phyloP scores from a whole-genome alignment of 2,888 invertebrate genomes.

The Ornithoptera alexandrae region DNA sequence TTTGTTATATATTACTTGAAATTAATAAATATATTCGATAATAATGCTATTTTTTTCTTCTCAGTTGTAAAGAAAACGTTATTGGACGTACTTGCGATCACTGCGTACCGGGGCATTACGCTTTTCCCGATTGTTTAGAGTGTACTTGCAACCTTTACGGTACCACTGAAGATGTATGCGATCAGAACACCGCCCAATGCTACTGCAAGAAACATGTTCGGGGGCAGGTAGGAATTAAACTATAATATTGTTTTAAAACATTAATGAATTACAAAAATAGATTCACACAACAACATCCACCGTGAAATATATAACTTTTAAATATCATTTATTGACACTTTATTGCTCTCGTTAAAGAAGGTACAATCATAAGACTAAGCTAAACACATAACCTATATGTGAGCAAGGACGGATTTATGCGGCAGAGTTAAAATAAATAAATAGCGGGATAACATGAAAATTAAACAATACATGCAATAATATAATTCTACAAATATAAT shows the following conservation, averaged over 20 bases:
- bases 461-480: too few relatives aligned
- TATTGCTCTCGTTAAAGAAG: too few relatives aligned
- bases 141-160: conserved; percentile 92
- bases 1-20: neutral
- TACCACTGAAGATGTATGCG: conserved; percentile 92
- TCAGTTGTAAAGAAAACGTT: conserved; percentile 90
- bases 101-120: conserved; percentile 90
- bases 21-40: neutral
- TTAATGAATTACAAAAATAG: too few relatives aligned
- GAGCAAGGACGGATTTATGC: too few relatives aligned
- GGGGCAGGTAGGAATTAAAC: conserved; percentile 55
- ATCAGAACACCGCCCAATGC: conserved; percentile 87
- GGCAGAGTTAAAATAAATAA: too few relatives aligned
- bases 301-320: too few relatives aligned
- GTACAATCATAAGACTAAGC: too few relatives aligned
- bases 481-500: too few relatives aligned
- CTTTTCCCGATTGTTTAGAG: conserved; percentile 92
- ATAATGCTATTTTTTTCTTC: conserved; percentile 17
- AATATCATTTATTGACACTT: too few relatives aligned
- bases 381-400: too few relatives aligned
- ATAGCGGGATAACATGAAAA: too few relatives aligned
- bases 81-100: conserved; percentile 93
- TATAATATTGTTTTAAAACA: neutral
- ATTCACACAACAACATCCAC: too few relatives aligned
- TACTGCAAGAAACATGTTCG: conserved; percentile 87